Percentiles rank a stretch among this genome's conserved stretches.
phyloP scores from a whole-genome alignment of 1,140 invertebrate genomes.

The Ridgeia piscesae region DNA sequence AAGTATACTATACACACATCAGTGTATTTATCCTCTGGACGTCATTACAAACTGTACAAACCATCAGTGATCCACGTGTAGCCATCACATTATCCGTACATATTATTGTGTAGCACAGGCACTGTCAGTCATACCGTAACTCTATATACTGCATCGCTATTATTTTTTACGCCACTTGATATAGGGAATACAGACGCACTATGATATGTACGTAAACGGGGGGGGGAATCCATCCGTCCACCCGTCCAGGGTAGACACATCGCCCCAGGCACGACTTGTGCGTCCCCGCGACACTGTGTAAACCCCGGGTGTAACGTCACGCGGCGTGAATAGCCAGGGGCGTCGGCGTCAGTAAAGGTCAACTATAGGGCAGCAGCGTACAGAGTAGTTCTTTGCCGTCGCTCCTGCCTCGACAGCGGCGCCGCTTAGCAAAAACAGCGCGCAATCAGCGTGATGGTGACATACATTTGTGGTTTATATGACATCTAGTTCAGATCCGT shows the following conservation, averaged over 20 bases:
- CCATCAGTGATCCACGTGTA: no score
- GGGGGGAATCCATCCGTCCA: neutral
- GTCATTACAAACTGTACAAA: no score
- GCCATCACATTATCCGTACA: no score
- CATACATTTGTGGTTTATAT: neutral
- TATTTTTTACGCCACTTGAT: no score
- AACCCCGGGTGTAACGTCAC: neutral
- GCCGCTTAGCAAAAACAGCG: neutral
- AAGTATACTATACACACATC: no score
- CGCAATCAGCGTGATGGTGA: neutral
- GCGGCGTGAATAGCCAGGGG: neutral
- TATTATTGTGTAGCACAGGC: no score
- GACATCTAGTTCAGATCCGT: neutral
- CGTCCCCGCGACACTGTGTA: neutral
- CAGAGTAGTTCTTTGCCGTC: neutral
- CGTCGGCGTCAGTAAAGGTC: neutral
- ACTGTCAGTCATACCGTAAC: no score
- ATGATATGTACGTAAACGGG: no score
- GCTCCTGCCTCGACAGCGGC: neutral
- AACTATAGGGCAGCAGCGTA: neutral
- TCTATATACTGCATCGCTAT: no score
- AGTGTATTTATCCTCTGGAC: no score
- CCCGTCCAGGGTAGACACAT: neutral
- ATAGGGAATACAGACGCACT: no score
- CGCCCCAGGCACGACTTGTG: neutral